Percentiles rank a stretch among this genome's conserved stretches.
Evolutionary conservation across 2,797 vertebrate genomes (phyloP).

Genomic region (Acropternis orthonyx): DNA sequence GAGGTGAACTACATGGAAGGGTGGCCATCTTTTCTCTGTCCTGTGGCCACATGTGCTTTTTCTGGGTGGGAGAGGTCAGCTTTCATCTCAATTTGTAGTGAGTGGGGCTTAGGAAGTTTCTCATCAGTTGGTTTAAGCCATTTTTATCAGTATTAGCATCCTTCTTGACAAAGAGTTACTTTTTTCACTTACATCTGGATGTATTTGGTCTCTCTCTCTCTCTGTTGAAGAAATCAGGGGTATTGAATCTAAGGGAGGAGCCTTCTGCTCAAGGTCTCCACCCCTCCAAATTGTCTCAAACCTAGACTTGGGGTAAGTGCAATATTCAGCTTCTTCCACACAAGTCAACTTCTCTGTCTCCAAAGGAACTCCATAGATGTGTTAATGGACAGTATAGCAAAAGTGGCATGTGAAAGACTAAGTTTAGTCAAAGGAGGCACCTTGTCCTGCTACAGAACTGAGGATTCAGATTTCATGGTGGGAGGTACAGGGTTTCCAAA

Average conservation of each 20-base stretch:
- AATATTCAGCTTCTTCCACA: background rate
- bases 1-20: background rate
- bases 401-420: background rate
- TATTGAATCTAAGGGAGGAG: background rate
- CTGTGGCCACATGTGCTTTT: background rate
- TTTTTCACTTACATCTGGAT: background rate
- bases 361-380: background rate
- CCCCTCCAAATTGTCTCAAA: background rate
- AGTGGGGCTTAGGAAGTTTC: background rate
- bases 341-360: background rate
- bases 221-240: background rate
- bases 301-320: background rate
- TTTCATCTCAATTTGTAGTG: background rate
- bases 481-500: background rate
- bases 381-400: background rate
- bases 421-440: background rate
- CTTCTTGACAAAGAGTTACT: background rate
- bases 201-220: background rate
- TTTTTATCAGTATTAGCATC: background rate
- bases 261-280: background rate
- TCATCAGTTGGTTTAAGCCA: background rate
- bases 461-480: background rate
- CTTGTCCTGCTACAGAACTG: background rate
- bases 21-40: background rate
- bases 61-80: background rate